Percentiles rank a stretch among this genome's conserved stretches.
Evolutionary conservation across 2,888 invertebrate genomes (phyloP).

Genomic region (Selenia dentaria): DNA sequence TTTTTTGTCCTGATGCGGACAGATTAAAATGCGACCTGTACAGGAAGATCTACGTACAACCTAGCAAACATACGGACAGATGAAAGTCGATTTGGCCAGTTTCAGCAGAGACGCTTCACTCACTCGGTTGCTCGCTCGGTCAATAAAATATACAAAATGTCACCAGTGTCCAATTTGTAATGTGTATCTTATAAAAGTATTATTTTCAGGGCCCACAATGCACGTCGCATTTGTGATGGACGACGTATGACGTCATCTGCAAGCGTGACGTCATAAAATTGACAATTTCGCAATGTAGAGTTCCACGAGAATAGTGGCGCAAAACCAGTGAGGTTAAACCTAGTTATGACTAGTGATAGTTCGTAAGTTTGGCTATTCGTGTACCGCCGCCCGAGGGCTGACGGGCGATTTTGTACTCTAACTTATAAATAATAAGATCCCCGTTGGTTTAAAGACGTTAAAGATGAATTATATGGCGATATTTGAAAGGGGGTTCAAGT

Average conservation of each 20-base stretch:
- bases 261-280: slow-evolving; percentile 44
- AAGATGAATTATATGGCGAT: slow-evolving; percentile 21
- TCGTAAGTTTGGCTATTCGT: slow-evolving; percentile 48
- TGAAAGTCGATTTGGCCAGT: too few relatives aligned
- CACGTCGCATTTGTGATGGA: slow-evolving; percentile 82
- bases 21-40: too few relatives aligned
- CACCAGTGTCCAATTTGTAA: too few relatives aligned
- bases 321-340: slow-evolving; percentile 40
- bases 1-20: too few relatives aligned
- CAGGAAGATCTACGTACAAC: too few relatives aligned
- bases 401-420: slow-evolving; percentile 25
- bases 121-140: too few relatives aligned
- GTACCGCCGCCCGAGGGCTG: slow-evolving; percentile 22
- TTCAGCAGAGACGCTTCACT: too few relatives aligned
- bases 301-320: slow-evolving; percentile 18
- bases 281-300: slow-evolving; percentile 17
- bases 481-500: slow-evolving; percentile 10
- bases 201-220: slow-evolving; percentile 76
- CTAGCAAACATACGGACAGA: too few relatives aligned
- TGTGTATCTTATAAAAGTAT: too few relatives aligned
- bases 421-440: slow-evolving; percentile 15
- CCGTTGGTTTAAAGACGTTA: slow-evolving; percentile 1
- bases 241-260: slow-evolving; percentile 70
- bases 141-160: too few relatives aligned
- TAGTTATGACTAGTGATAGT: slow-evolving; percentile 22